Conservation (phyloP, 2,797 vertebrate genomes). For the Podarcis lilfordi region DNA sequence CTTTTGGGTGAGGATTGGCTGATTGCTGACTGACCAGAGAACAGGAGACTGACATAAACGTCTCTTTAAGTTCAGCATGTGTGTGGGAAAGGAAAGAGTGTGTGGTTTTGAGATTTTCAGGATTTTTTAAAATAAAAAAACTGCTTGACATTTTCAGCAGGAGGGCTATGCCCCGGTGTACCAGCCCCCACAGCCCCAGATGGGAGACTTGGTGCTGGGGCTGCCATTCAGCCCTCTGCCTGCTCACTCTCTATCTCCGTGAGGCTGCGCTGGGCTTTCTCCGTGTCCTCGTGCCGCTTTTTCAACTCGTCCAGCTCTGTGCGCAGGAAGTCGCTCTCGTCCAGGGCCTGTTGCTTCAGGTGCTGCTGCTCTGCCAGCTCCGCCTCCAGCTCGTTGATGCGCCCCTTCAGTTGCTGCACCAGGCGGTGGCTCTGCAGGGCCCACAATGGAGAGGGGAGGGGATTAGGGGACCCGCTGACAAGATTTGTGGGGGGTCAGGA, state of each 20-base stretch:
- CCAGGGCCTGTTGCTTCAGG: slow-evolving; percentile 91
- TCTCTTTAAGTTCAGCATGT: too few relatives aligned
- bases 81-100: too few relatives aligned
- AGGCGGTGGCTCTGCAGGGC: slow-evolving; percentile 83
- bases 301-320: slow-evolving; percentile 94
- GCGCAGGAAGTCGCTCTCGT: slow-evolving; percentile 93
- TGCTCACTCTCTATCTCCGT: slow-evolving; percentile 94
- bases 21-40: too few relatives aligned
- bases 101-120: too few relatives aligned
- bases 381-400: slow-evolving; percentile 90
- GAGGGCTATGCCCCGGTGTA: too few relatives aligned
- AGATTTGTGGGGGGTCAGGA: too few relatives aligned
- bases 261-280: slow-evolving; percentile 95
- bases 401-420: slow-evolving; percentile 88
- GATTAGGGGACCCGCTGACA: too few relatives aligned
- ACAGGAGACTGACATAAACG: too few relatives aligned
- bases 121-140: too few relatives aligned
- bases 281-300: slow-evolving; percentile 89
- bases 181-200: background rate
- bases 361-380: slow-evolving; percentile 96
- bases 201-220: background rate
- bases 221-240: fast-evolving
- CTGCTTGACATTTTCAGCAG: too few relatives aligned
- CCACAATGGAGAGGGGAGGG: too few relatives aligned
- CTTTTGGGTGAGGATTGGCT: too few relatives aligned